Base-by-base conservation (phyloP, 2,888 invertebrate genomes). In the Andrena flavipes region DNA sequence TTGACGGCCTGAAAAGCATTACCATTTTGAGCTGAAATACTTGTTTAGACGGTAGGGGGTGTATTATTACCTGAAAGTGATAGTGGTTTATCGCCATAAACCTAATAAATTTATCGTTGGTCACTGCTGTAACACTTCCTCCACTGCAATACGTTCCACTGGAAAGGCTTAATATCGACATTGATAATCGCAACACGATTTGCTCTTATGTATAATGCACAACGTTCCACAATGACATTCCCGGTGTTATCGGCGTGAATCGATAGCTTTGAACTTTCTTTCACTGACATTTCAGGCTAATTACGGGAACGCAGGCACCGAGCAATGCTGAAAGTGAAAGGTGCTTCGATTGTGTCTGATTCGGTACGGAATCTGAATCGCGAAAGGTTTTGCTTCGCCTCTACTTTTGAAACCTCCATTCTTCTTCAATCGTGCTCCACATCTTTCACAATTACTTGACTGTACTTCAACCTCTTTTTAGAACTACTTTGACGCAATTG, bases 181-280 rank as follows among this genome's bases (percentile, higher is more conserved):
- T n/a, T 13, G 49, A 65, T 65, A 49, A 65, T 49, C 42, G 26
- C 10, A 49, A 48, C n/a, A 51, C n/a, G 49, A 30, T 65, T 65
- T 49, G 49, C 7, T 10, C n/a, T 3, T 8, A 6, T 5, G 51
- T 20, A 33, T 51, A 54, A 20, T 30, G n/a, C 49, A n/a, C 20
- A 42, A 29, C 59, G 49, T 62, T 72, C 33, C 33, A 26, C 16
- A n/a, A 5, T 48, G 59, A 42, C 76, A 80, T 70, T 76, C 65
- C 49, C 42, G 42, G 60, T 42, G 29, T 54, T 62, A 62, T 71
- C 70, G 16, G 16, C 4, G 68, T 35, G 42, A 80, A 70, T 60
- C 80, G 70, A 80, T 80, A 80, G 42, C 56, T 63, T 56, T 68
- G 80, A 79, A 80, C 80, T 80, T 79, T 80, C 79, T 80, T 78